These are phyloP conservation scores for Scaptomyza parva DNA, from an alignment of 2,888 invertebrate genomes.

Conservation along the genomic window DNA sequence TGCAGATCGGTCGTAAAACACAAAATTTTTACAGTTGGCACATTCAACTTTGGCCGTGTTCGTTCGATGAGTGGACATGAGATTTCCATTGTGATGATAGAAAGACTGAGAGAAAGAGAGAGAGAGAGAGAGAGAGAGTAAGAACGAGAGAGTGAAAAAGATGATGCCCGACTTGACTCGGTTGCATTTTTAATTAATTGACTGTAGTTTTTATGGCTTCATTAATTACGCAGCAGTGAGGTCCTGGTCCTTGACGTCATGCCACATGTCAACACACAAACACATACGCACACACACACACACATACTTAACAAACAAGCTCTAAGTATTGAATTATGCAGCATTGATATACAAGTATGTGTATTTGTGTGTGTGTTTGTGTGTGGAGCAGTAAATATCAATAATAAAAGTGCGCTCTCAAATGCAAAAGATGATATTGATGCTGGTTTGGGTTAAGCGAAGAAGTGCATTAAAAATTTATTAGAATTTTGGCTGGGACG, in stretches of 20 bases:
- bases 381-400: slow-evolving; percentile 78
- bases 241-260: slow-evolving; percentile 74
- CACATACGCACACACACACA: background rate
- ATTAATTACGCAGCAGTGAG: slow-evolving; percentile 77
- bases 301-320: background rate
- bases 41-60: slow-evolving; percentile 53
- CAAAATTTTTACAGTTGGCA: slow-evolving; percentile 77
- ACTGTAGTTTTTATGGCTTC: slow-evolving; percentile 83
- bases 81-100: slow-evolving; percentile 35
- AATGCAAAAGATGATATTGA: slow-evolving; percentile 11
- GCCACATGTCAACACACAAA: slow-evolving; percentile 47
- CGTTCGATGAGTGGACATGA: slow-evolving; percentile 35
- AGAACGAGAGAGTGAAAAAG: no score
- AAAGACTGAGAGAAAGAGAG: background rate
- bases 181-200: slow-evolving; percentile 83
- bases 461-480: slow-evolving; percentile 81
- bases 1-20: slow-evolving; percentile 77
- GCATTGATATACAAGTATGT: slow-evolving; percentile 60
- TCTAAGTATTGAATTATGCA: slow-evolving; percentile 70
- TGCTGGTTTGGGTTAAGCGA: no score
- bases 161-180: slow-evolving; percentile 26
- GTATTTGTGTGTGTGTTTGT: background rate
- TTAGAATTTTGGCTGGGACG: slow-evolving; percentile 79
- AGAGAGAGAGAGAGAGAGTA: background rate
- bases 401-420: slow-evolving; percentile 78